phyloP scores from a whole-genome alignment of 2,888 invertebrate genomes.

The Cecidostiba fungosa region DNA sequence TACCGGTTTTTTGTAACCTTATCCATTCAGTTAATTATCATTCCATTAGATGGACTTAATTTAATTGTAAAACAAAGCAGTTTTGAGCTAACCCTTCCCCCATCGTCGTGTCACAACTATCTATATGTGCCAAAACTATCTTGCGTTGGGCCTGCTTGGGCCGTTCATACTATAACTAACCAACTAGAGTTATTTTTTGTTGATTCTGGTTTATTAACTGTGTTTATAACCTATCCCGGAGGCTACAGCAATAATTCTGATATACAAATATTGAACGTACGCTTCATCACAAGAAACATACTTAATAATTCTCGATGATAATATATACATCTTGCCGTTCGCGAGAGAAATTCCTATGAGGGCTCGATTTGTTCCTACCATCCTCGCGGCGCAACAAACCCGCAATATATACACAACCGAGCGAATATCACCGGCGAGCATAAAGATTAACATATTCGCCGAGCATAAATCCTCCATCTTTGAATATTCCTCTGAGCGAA shows the following conservation, averaged over 20 bases:
- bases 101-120: too few species aligned
- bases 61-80: too few species aligned
- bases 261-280: neutral
- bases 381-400: conserved; percentile 8
- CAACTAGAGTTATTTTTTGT: too few species aligned
- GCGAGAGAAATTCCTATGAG: conserved; percentile 32
- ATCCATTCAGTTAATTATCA: too few species aligned
- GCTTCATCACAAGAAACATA: conserved; percentile 36
- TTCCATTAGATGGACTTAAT: too few species aligned
- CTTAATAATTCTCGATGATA: conserved; percentile 55
- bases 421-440: conserved; percentile 27
- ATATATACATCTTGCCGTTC: conserved; percentile 52
- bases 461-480: conserved; percentile 56
- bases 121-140: too few species aligned
- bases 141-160: too few species aligned
- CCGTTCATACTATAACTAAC: too few species aligned
- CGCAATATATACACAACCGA: neutral
- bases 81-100: conserved; percentile 21
- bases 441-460: conserved; percentile 59
- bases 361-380: conserved; percentile 49
- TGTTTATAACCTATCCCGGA: too few species aligned
- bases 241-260: too few species aligned
- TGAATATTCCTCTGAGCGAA: conserved; percentile 51
- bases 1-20: too few species aligned
- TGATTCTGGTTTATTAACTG: too few species aligned